Evolutionary conservation across 2,797 vertebrate species (phyloP).

Genomic region (Chloroceryle amazona): DNA sequence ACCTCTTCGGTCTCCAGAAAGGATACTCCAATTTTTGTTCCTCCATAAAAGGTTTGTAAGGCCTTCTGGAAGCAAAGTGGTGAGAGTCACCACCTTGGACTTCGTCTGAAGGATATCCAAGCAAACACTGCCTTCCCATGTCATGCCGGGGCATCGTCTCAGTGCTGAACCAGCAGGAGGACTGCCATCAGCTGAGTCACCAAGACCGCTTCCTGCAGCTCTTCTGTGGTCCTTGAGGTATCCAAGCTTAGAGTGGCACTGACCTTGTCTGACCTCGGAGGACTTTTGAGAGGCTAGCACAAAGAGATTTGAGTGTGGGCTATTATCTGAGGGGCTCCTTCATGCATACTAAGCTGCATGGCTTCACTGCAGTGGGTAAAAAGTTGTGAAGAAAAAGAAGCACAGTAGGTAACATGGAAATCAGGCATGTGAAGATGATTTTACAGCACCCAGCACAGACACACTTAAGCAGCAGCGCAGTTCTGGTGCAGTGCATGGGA

Average conservation of each 20-base stretch:
- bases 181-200: conserved; percentile 33
- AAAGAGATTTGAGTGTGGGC: background rate
- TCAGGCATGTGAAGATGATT: background rate
- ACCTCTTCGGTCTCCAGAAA: background rate
- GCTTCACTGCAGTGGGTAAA: background rate
- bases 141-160: background rate
- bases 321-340: background rate
- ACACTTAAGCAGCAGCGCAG: background rate
- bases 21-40: background rate
- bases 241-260: rapidly evolving
- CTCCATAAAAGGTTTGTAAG: background rate
- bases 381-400: background rate
- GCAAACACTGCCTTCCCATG: background rate
- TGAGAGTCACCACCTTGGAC: background rate
- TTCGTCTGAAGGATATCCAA: background rate
- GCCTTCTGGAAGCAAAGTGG: background rate
- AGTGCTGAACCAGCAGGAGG: background rate
- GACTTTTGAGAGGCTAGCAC: background rate
- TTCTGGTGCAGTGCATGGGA: background rate
- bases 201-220: conserved; percentile 1
- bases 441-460: background rate
- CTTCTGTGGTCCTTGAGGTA: background rate
- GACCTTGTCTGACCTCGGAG: background rate
- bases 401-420: background rate
- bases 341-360: background rate